Conservation (phyloP, 1,140 invertebrate species). For the Aricia agestis region DNA sequence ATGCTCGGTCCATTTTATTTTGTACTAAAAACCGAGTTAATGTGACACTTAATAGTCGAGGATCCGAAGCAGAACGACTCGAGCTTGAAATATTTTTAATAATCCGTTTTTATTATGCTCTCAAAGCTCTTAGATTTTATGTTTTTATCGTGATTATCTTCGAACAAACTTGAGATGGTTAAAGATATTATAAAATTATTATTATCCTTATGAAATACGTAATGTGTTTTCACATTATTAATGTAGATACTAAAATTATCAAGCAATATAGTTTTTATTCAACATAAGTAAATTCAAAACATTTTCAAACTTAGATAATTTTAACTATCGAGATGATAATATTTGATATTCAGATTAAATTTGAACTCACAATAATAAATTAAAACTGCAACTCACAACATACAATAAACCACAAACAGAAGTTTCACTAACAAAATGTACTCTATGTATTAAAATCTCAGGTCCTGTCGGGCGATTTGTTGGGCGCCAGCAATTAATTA, state of each 20-base stretch:
- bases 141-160: background rate
- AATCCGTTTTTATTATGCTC: background rate
- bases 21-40: background rate
- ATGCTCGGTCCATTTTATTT: conserved; percentile 1
- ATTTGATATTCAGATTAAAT: no score
- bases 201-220: no score
- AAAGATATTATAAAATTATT: background rate
- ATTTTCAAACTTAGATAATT: no score
- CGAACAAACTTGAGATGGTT: background rate
- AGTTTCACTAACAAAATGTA: background rate
- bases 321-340: no score
- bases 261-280: no score
- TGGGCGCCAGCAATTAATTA: background rate
- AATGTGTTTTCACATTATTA: no score
- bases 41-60: conserved; percentile 2
- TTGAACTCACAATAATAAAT: no score
- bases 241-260: no score
- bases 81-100: background rate
- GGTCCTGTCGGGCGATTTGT: background rate
- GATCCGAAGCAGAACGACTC: background rate
- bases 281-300: no score
- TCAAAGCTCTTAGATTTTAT: background rate
- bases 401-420: no score
- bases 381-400: no score
- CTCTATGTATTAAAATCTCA: background rate